Base-by-base conservation (phyloP, 2,113 vertebrate genomes). In the Urocolius indicus region DNA sequence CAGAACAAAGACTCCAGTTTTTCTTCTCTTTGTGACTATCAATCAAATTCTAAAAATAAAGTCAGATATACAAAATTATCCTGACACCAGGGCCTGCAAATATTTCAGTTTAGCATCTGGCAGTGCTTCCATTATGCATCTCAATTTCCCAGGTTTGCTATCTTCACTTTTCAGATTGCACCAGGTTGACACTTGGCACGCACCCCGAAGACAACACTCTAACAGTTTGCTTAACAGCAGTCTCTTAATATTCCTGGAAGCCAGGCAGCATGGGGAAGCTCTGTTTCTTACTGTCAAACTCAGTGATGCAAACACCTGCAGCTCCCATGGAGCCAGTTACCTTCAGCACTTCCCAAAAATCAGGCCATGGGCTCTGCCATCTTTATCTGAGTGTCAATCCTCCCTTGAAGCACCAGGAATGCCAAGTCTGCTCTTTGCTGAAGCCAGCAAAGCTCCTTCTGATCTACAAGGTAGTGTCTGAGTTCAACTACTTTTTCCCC, bases 151-250 rank as follows among this genome's bases (percentile, higher is more conserved):
- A 80, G 78, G 43, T 92, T 96, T 93, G 96, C 93, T 58, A 22
- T 10, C 91, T 78, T 84, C 65, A 22, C 67, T 93, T 85, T 80
- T 83, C 93, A 90, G 87, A 43, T 41, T 32, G 68, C 77, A 22
- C 65, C 54, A 78, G 95, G 96, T 90, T 95, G 94, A 79, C 89
- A 62, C 83, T 91, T 96, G 97, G 97, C 97, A 74, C 16, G 0
- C 5, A 2, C 59, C 49, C 82, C 6, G 10, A n/a, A 65, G 92
- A 43, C 4, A 16, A 19, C 16, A 7, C 49, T 10, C 23, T 32
- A 83, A 48, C 94, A 66, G 78, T 88, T 93, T 93, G 94, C n/a
- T 79, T 18, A 80, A 80, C 96, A 88, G 83, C 85, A 93, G 75
- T 41, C n/a, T 85, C 38, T 83, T 13, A 38, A 73, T 32, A 14